phyloP scores from a whole-genome alignment of 2,888 invertebrate species.

The Ectemnius cavifrons region DNA sequence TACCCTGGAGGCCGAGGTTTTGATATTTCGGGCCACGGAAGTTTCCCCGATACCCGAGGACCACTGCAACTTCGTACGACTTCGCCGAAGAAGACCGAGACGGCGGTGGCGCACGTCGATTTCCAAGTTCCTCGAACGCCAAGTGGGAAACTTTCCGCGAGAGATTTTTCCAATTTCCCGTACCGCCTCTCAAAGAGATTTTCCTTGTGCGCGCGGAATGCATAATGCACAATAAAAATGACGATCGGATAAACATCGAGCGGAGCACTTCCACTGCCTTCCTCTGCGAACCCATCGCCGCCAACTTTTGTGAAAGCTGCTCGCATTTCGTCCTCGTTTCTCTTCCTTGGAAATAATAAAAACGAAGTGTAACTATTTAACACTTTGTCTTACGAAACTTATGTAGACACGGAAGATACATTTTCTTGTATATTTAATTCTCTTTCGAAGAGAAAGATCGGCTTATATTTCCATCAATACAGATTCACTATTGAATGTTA shows the following conservation, averaged over 20 bases:
- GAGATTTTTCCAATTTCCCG: slow-evolving; percentile 60
- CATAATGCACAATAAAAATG: slow-evolving; percentile 57
- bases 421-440: too few relatives aligned
- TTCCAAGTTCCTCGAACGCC: slow-evolving; percentile 43
- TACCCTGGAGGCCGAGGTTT: slow-evolving; percentile 32
- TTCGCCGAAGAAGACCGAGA: slow-evolving; percentile 15
- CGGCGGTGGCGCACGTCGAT: slow-evolving; percentile 32
- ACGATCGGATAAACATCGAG: slow-evolving; percentile 55
- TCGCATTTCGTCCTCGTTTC: too few relatives aligned
- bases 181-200: slow-evolving; percentile 57
- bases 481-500: too few relatives aligned
- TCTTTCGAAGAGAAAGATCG: too few relatives aligned
- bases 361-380: too few relatives aligned
- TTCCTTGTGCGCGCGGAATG: slow-evolving; percentile 54
- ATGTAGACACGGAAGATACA: too few relatives aligned
- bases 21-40: not conserved
- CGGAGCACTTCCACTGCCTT: not conserved
- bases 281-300: not conserved
- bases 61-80: not conserved
- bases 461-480: too few relatives aligned
- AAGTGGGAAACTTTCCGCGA: slow-evolving; percentile 44
- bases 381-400: too few relatives aligned
- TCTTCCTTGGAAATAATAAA: too few relatives aligned
- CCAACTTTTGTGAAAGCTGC: too few relatives aligned
- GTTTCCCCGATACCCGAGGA: slow-evolving; percentile 24